Evolutionary conservation across 2,888 invertebrate genomes (phyloP).

Genomic region (Biston stratarius): DNA sequence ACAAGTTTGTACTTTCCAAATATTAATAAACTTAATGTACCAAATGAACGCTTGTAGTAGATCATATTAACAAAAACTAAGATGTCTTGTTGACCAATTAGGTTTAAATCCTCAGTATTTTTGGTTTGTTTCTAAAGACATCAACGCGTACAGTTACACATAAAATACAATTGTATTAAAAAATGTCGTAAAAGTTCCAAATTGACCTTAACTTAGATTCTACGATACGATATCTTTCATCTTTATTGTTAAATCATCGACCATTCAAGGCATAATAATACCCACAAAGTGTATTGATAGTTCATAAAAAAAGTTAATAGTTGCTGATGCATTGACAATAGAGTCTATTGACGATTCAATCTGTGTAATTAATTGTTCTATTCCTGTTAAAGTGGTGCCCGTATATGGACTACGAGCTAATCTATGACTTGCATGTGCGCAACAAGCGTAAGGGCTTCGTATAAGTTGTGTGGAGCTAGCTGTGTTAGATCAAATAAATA

Average conservation of each 20-base stretch:
- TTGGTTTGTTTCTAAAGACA: conserved; percentile 10
- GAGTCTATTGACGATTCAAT: conserved; percentile 70
- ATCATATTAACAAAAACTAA: not conserved
- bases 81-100: not conserved
- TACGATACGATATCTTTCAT: conserved; percentile 23
- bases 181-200: conserved; percentile 14
- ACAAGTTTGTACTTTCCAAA: too few species aligned
- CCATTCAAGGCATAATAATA: conserved; percentile 40
- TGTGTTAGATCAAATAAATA: too few species aligned
- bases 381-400: conserved; percentile 66
- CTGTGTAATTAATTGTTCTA: conserved; percentile 70
- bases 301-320: conserved; percentile 55
- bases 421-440: conserved; percentile 60
- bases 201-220: conserved; percentile 13
- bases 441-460: not conserved
- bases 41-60: too few species aligned
- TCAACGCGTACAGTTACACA: conserved; percentile 14
- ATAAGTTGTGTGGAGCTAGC: too few species aligned
- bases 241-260: conserved; percentile 39
- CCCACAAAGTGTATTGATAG: conserved; percentile 48
- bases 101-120: not conserved
- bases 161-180: conserved; percentile 14
- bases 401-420: conserved; percentile 48
- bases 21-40: too few species aligned
- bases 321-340: conserved; percentile 62